A percentile compares a stretch with the other conserved stretches of the same genome.
phyloP scores from a whole-genome alignment of 1,140 invertebrate genomes.

The Leptinotarsa defecta region DNA sequence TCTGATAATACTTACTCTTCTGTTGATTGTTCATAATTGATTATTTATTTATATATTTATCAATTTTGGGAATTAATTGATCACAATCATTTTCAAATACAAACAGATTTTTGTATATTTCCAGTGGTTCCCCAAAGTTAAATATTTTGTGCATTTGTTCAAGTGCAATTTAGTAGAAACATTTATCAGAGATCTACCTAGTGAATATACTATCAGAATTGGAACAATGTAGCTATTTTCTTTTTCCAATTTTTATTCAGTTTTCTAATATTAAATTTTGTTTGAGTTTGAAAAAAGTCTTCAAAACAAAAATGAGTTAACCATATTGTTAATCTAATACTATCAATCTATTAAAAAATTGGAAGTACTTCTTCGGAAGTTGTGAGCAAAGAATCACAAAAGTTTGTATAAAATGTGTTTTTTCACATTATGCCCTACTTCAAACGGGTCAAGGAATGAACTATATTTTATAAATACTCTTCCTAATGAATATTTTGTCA shows the following conservation, averaged over 20 bases:
- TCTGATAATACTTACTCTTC: slow-evolving; percentile 18
- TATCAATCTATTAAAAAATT: not conserved
- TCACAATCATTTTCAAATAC: not conserved
- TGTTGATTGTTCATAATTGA: slow-evolving; percentile 30
- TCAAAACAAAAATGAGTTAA: too few relatives aligned
- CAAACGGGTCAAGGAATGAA: too few relatives aligned
- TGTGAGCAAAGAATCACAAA: slow-evolving; percentile 2
- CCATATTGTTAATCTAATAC: not conserved
- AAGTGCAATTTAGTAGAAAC: slow-evolving; percentile 13
- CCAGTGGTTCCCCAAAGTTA: not conserved
- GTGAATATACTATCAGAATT: slow-evolving; percentile 6
- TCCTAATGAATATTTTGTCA: too few relatives aligned
- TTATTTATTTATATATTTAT: slow-evolving; percentile 17
- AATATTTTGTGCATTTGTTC: slow-evolving; percentile 3
- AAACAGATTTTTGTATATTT: slow-evolving; percentile 5
- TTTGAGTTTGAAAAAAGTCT: not conserved
- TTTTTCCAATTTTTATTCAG: not conserved
- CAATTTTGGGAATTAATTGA: not conserved
- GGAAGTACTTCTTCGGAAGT: slow-evolving; percentile 8
- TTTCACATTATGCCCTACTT: too few relatives aligned
- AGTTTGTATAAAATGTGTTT: not conserved
- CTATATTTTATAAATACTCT: too few relatives aligned
- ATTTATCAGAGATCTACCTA: slow-evolving; percentile 6
- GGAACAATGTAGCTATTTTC: not conserved
- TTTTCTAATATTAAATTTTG: not conserved